phyloP scores from a whole-genome alignment of 2,888 invertebrate species.

The Griposia aprilina region DNA sequence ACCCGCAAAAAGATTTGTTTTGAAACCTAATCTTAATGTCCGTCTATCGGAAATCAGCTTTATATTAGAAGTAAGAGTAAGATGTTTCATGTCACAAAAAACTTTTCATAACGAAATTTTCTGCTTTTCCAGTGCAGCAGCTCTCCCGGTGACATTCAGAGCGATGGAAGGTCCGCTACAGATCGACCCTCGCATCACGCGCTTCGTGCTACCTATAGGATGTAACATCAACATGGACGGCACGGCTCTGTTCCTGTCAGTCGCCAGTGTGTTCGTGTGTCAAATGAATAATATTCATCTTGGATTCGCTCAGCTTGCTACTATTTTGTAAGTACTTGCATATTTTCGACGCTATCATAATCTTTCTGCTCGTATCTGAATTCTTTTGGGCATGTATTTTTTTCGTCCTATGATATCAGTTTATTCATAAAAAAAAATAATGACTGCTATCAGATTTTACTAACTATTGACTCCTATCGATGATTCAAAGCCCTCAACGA shows the following conservation, averaged over 20 bases:
- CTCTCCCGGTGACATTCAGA: conserved; percentile 96
- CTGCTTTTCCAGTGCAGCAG: conserved; percentile 93
- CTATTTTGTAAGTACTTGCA: conserved; percentile 93
- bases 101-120: not conserved
- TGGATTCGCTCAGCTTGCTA: conserved; percentile 95
- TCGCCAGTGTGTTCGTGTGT: conserved; percentile 97
- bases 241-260: conserved; percentile 96
- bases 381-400: not conserved
- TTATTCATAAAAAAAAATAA: no score
- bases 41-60: not conserved
- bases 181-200: conserved; percentile 95
- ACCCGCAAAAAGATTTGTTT: not conserved
- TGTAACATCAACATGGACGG: conserved; percentile 98
- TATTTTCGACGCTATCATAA: no score
- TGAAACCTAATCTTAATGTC: not conserved
- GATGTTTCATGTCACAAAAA: not conserved
- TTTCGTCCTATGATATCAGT: no score
- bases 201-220: conserved; percentile 97
- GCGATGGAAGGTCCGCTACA: conserved; percentile 96
- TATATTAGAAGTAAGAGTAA: not conserved
- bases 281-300: conserved; percentile 96
- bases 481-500: no score
- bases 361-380: no score
- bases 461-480: no score
- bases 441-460: no score